phyloP scores from a whole-genome alignment of 1,140 invertebrate genomes.

The Drosophila littoralis region DNA sequence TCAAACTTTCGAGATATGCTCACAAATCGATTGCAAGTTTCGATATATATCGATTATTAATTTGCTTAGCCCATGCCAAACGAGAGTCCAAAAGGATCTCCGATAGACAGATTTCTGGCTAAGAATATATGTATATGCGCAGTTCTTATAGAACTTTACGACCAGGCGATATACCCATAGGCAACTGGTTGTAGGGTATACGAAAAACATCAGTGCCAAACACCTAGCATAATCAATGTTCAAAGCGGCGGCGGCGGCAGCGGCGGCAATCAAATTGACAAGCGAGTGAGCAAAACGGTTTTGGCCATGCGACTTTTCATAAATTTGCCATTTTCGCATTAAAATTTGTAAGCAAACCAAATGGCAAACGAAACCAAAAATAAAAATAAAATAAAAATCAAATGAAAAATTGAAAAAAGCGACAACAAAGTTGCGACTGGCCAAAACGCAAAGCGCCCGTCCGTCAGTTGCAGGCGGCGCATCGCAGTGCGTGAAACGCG shows the following conservation, averaged over 20 bases:
- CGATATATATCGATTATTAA: too few species aligned
- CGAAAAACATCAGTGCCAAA: conserved; percentile 53
- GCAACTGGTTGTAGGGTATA: neutral
- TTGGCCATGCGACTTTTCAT: conserved; percentile 61
- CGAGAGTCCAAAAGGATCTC: too few species aligned
- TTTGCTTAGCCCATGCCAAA: too few species aligned
- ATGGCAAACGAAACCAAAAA: conserved; percentile 57
- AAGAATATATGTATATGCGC: too few species aligned
- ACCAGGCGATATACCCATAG: neutral
- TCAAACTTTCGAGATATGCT: too few species aligned
- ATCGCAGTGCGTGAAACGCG: conserved; percentile 52
- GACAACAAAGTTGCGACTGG: conserved; percentile 16
- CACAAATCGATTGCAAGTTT: too few species aligned
- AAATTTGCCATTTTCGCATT: conserved; percentile 83
- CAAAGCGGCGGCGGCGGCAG: conserved; percentile 56
- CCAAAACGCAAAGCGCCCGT: conserved; percentile 5
- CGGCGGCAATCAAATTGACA: conserved; percentile 73
- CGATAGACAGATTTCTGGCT: too few species aligned
- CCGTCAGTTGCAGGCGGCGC: conserved; percentile 51
- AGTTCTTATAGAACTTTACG: too few species aligned
- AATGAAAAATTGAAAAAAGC: conserved; percentile 10
- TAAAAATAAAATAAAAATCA: conserved; percentile 16
- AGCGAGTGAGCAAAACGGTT: conserved; percentile 72
- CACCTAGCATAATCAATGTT: conserved; percentile 79
- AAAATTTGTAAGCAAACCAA: conserved; percentile 78